Base-by-base conservation (phyloP, 2,797 vertebrate species). In the Parambassis ranga region DNA sequence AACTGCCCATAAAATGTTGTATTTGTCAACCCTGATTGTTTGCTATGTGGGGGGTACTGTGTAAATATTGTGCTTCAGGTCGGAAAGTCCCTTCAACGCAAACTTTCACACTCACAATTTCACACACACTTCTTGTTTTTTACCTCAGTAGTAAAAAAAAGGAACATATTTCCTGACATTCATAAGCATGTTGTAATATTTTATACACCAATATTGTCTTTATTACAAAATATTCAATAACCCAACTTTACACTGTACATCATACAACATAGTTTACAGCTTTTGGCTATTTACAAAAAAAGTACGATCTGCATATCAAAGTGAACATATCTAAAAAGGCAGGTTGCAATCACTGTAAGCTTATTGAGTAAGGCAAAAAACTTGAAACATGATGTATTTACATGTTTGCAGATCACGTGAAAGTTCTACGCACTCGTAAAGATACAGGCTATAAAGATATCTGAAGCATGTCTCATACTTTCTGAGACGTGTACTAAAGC, bases 141-240 rank as follows among this genome's bases (percentile, higher is more conserved):
- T 23, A 20, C 18, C 3, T 15, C 6, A 1, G 6, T 23, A 7
- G 42, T 14, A 13, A n/a, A 38, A 10, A 37, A 20, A 35, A 13
- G 18, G 3, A 5, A 18, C n/a, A 22, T 1, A 38, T 26, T 13
- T 43, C 0, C 19, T 51, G 3, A 53, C 13, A 59, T 14, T 61
- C 27, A 41, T 5, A 61, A 19, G 1, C 15, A 35, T 9, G 10
- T 14, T 36, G 41, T 49, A 1, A 50, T 72, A 66, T 86, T 90
- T 90, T 88, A 81, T 89, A 90, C 90, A 92, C 74, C 88, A 92
- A 90, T 89, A 87, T 85, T 86, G 77, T 89, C 78, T 93, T 92
- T 91, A 91, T 92, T 92, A 92, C 83, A 92, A 93, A 92, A 92
- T 90, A 87, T 82, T 90, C 71, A 88, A 90, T 89, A 89, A 91